Evolutionary conservation across 2,888 invertebrate species (phyloP), one percentile per base, ranked within the genome.

Genomic region (Pocota personata): DNA sequence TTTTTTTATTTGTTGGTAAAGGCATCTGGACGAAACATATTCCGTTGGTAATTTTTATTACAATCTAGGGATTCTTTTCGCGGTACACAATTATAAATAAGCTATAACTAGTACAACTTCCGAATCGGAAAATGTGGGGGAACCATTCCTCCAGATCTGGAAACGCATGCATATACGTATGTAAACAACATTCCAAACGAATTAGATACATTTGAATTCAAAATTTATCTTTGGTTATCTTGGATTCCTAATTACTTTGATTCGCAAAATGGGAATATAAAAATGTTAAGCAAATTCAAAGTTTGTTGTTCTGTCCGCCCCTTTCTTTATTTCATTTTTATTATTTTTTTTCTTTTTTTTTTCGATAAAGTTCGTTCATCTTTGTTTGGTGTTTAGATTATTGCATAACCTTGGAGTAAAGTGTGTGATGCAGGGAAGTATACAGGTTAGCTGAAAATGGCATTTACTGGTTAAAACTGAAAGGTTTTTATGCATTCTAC

Each of bases 351-450:
- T 27, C 27, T n/a, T 19, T 14, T 72, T 75, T 14, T 19, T 30
- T 62, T 52, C 24, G n/a, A 62, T 32, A 52, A 64, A 75, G 62
- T 52, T 75, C 64, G 73, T 64, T 75, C 73, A 64, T 75, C 73
- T 75, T 64, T 55, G 30, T 52, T 21, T 40, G 50, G 60, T 32
- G 21, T 62, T 55, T 21, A 3, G 40, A 43, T 64, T 32, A 48
- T 64, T 64, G 43, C 64, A 64, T 75, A 75, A 75, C 40, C 62
- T 21, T 24, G 12, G 7, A 8, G 21, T 8, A 73, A 48, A 72
- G 71, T 48, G 1, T 72, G 72, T 40, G 16, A 5, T n/a, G 19
- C 58, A 57, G 16, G 48, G 7, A 27, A 58, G 24, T 14, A 14
- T 4, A 21, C 8, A n/a, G n/a, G n/a, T n/a, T n/a, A n/a, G n/a